Evolutionary conservation across 2,113 vertebrate species (phyloP).

Genomic region (Labeo rohita): DNA sequence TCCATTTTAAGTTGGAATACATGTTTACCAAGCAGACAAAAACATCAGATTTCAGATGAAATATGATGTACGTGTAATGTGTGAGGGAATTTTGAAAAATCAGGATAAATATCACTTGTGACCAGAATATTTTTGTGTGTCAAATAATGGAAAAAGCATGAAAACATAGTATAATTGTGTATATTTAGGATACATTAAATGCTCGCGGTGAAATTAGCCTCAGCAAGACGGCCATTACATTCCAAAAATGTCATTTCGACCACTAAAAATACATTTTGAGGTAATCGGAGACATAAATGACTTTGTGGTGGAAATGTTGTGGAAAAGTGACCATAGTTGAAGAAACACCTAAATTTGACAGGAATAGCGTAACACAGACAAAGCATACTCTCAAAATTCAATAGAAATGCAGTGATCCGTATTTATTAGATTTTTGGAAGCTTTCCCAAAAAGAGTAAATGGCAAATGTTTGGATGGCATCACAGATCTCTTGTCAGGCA

Average conservation of each 20-base stretch:
- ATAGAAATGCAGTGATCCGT: not conserved
- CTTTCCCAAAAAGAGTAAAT: conserved; percentile 9
- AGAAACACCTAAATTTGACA: not conserved
- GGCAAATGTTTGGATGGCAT: not conserved
- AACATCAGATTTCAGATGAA: not conserved
- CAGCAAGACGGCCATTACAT: not conserved
- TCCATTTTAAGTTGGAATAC: too few relatives aligned
- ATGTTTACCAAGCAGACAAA: too few relatives aligned
- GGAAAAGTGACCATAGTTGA: not conserved
- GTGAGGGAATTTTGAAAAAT: not conserved
- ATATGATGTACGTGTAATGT: not conserved
- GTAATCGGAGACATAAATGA: not conserved
- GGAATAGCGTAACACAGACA: not conserved
- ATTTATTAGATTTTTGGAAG: not conserved
- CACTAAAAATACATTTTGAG: not conserved
- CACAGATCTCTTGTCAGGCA: not conserved
- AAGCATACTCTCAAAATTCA: conserved; percentile 2
- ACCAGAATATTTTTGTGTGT: not conserved
- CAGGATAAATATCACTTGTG: not conserved
- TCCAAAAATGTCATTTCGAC: not conserved
- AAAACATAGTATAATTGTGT: not conserved
- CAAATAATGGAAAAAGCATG: not conserved
- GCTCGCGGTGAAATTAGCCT: not conserved
- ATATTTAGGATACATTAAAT: not conserved
- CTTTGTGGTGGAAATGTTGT: not conserved